Percentiles rank a stretch among this genome's conserved stretches.
Evolutionary conservation across 2,797 vertebrate genomes (phyloP).

Genomic region (Ibycter americanus): DNA sequence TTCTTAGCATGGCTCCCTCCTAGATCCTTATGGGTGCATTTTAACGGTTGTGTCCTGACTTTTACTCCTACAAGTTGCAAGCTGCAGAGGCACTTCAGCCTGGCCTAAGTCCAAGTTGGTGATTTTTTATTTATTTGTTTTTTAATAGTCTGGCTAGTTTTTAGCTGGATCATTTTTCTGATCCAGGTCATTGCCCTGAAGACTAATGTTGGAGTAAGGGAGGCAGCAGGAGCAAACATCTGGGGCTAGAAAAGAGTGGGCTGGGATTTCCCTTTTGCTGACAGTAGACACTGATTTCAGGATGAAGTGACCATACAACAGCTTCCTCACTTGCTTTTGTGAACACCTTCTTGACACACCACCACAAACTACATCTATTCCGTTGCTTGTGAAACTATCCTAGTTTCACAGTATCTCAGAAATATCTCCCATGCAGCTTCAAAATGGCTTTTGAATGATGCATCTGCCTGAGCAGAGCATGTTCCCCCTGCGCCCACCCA

Average conservation of each 20-base stretch:
- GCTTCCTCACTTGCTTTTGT: neutral
- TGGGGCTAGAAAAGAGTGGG: neutral
- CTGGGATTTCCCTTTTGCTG: neutral
- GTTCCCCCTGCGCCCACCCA: neutral
- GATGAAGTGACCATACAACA: neutral
- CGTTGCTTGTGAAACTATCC: neutral
- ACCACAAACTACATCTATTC: neutral
- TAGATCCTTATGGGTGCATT: neutral
- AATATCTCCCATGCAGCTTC: neutral
- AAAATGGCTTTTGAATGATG: neutral
- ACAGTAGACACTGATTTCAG: neutral
- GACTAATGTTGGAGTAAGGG: neutral
- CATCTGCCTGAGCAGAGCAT: neutral
- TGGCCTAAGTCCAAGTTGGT: neutral
- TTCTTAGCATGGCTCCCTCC: neutral
- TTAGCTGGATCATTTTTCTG: neutral
- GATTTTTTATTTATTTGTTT: neutral
- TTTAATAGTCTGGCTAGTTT: neutral
- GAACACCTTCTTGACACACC: neutral
- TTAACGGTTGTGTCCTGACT: neutral
- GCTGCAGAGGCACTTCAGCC: neutral
- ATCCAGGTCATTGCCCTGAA: neutral
- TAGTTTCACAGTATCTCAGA: neutral
- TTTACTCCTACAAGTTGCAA: neutral
- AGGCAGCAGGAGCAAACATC: neutral